phyloP scores from a whole-genome alignment of 2,888 invertebrate genomes.

The Schizaphis graminum region DNA sequence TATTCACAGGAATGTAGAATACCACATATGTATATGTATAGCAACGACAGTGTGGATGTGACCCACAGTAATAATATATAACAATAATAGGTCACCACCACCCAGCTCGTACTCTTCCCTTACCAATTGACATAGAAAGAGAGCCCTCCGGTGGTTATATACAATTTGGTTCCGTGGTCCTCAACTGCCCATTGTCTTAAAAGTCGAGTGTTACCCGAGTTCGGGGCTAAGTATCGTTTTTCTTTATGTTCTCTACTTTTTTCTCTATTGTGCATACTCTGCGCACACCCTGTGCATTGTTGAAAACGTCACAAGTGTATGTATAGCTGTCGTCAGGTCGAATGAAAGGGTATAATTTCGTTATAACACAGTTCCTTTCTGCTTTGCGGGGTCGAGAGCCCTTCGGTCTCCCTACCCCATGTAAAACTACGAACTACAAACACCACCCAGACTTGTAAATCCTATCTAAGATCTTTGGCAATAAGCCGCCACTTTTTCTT shows the following conservation, averaged over 20 bases:
- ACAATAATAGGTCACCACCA: constrained; percentile 32
- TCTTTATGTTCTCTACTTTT: constrained; percentile 26
- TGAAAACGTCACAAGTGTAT: constrained; percentile 62
- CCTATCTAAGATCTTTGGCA: neutral
- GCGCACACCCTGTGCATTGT: constrained; percentile 46
- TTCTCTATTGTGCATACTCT: neutral
- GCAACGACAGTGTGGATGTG: constrained; percentile 1
- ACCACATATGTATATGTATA: neutral
- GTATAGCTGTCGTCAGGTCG: constrained; percentile 14
- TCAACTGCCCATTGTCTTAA: constrained; percentile 58
- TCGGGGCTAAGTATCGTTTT: constrained; percentile 52
- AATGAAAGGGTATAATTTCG: constrained; percentile 47
- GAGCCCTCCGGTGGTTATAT: constrained; percentile 27
- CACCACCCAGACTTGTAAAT: neutral
- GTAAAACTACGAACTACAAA: constrained; percentile 37
- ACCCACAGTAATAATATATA: constrained; percentile 42
- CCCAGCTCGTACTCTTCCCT: neutral
- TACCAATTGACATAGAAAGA: constrained; percentile 51
- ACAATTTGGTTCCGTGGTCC: constrained; percentile 30
- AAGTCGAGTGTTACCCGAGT: constrained; percentile 49
- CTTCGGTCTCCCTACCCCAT: neutral
- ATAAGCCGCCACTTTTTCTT: neutral
- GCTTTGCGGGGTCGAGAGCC: constrained; percentile 52
- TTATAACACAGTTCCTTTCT: constrained; percentile 23
- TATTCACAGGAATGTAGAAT: neutral